Evolutionary conservation across 2,888 invertebrate species (phyloP).

Genomic region (Congeria kusceri): DNA sequence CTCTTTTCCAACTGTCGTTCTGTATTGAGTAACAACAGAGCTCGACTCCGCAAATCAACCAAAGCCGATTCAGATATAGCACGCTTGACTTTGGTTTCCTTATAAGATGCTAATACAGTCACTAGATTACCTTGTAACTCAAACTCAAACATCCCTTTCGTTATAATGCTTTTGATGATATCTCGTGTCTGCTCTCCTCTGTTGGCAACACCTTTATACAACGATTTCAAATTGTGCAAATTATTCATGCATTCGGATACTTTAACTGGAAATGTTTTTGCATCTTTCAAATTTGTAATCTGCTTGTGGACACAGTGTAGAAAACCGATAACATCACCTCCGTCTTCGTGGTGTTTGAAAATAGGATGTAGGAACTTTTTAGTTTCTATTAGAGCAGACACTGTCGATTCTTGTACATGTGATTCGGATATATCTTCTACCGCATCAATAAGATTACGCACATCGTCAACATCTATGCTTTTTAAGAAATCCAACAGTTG

Average conservation of each 20-base stretch:
- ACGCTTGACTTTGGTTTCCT: constrained; percentile 42
- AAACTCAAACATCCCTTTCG: constrained; percentile 48
- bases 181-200: constrained; percentile 67
- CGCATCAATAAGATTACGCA: constrained; percentile 71
- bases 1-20: constrained; percentile 25
- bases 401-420: constrained; percentile 68
- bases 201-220: constrained; percentile 71
- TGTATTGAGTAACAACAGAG: constrained; percentile 58
- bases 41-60: constrained; percentile 63
- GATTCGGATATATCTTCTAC: constrained; percentile 73
- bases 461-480: constrained; percentile 63
- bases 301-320: constrained; percentile 23
- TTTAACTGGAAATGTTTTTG: constrained; percentile 44
- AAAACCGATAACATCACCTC: background rate
- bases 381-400: constrained; percentile 66
- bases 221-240: constrained; percentile 61
- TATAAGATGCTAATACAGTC: constrained; percentile 43
- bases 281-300: background rate
- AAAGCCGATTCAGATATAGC: constrained; percentile 30
- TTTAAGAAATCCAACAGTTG: constrained; percentile 57
- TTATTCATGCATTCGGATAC: constrained; percentile 61
- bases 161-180: constrained; percentile 58
- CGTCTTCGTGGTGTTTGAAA: constrained; percentile 17
- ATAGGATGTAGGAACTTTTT: constrained; percentile 62
- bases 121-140: constrained; percentile 13